A percentile compares a stretch with the other conserved stretches of the same genome.
phyloP scores from a whole-genome alignment of 2,113 vertebrate species.

The Prunella himalayana region DNA sequence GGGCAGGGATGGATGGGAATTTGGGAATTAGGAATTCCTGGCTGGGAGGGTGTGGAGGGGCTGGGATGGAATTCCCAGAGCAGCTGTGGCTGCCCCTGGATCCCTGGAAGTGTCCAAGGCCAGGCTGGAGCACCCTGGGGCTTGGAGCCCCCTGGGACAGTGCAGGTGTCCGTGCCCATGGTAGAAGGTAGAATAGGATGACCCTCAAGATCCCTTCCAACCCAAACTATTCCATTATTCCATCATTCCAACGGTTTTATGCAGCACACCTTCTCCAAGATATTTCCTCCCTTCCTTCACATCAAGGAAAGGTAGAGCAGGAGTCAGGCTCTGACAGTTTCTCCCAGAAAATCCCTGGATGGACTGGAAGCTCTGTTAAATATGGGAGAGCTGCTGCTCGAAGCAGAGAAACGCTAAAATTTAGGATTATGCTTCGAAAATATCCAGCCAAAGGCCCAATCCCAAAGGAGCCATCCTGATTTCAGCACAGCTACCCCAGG shows the following conservation, averaged over 20 bases:
- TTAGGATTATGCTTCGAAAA: neutral
- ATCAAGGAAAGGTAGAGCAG: neutral
- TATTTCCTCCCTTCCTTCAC: neutral
- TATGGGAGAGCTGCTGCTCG: accelerated
- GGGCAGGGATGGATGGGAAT: neutral
- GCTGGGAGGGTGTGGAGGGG: neutral
- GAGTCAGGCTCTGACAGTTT: neutral
- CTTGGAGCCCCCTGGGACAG: neutral
- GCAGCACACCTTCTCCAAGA: neutral
- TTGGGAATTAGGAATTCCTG: neutral
- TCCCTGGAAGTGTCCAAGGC: neutral
- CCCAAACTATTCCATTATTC: neutral
- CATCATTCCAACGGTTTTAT: neutral
- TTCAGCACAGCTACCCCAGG: neutral
- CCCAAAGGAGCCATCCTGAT: neutral
- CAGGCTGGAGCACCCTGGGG: accelerated
- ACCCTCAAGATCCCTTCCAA: too few species aligned
- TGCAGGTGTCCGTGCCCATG: neutral
- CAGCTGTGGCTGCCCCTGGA: neutral
- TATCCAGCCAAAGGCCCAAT: neutral
- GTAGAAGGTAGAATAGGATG: too few species aligned
- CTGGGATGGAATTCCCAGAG: neutral
- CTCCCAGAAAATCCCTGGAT: neutral
- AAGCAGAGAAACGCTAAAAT: neutral
- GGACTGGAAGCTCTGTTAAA: neutral